Conservation (phyloP, 2,797 vertebrate genomes). For the Xenopus petersii region DNA sequence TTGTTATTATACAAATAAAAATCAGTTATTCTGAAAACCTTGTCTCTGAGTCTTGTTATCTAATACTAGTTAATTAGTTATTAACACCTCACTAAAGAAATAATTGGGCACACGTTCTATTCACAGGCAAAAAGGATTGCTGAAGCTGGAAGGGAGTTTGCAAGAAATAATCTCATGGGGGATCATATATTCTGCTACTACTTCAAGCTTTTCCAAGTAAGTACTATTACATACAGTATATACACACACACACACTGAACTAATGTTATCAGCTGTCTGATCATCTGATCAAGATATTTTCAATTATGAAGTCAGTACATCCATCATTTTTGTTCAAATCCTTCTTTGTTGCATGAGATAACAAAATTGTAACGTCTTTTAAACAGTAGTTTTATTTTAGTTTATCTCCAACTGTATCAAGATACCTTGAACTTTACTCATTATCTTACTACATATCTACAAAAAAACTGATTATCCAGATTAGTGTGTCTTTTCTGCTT, state of each 20-base stretch:
- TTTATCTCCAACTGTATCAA: constrained; percentile 33
- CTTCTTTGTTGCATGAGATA: not conserved
- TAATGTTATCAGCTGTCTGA: too few relatives aligned
- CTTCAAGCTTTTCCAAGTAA: constrained; percentile 78
- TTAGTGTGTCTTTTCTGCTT: constrained; percentile 3
- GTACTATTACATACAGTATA: too few relatives aligned
- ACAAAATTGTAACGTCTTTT: not conserved
- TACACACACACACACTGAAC: too few relatives aligned
- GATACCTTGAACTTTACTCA: constrained; percentile 13
- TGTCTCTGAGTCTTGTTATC: too few relatives aligned
- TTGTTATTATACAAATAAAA: too few relatives aligned
- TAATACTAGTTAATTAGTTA: too few relatives aligned
- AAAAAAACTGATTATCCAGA: constrained; percentile 21
- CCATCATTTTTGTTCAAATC: not conserved
- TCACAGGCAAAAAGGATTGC: constrained; percentile 84
- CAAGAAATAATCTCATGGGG: constrained; percentile 86
- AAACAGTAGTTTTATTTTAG: constrained; percentile 35
- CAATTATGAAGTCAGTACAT: constrained; percentile 4
- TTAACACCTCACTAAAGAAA: too few relatives aligned
- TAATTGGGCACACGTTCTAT: too few relatives aligned
- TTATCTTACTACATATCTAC: constrained; percentile 2
- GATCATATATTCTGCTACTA: constrained; percentile 93
- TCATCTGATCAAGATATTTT: too few relatives aligned
- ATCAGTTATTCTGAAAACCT: too few relatives aligned
- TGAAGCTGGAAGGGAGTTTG: constrained; percentile 85